Conservation (phyloP, 2,797 vertebrate genomes). For the Thalassophryne amazonica region DNA sequence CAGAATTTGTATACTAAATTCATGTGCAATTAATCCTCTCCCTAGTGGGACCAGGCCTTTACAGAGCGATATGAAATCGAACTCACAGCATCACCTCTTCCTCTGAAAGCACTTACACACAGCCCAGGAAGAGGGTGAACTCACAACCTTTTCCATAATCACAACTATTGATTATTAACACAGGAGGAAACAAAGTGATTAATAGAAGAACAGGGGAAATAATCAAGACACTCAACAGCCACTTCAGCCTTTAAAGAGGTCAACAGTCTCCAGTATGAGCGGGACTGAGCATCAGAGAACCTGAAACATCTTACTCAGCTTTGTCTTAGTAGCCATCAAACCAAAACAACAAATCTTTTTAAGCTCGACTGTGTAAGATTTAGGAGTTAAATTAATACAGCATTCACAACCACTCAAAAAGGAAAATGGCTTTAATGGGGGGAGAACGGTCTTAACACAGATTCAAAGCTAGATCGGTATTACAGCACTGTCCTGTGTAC, state of each 20-base stretch:
- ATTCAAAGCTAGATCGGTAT: too few relatives aligned
- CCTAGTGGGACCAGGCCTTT: too few relatives aligned
- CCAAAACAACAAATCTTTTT: too few relatives aligned
- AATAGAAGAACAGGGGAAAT: not conserved
- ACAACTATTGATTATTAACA: constrained; percentile 19
- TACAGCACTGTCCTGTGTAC: too few relatives aligned
- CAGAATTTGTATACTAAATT: too few relatives aligned
- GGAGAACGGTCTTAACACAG: too few relatives aligned
- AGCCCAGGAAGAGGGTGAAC: not conserved
- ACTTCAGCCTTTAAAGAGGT: constrained; percentile 7
- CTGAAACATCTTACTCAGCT: constrained; percentile 23
- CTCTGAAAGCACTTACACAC: not conserved
- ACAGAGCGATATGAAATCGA: constrained; percentile 24
- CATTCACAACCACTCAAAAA: too few relatives aligned
- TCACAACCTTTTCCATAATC: constrained; percentile 11
- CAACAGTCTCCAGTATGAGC: constrained; percentile 12
- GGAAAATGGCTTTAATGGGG: too few relatives aligned
- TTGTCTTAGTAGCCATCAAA: constrained; percentile 17
- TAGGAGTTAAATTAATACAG: too few relatives aligned
- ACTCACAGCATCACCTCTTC: constrained; percentile 9
- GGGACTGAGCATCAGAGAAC: not conserved
- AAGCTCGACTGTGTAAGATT: too few relatives aligned
- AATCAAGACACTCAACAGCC: not conserved
- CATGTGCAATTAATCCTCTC: too few relatives aligned
- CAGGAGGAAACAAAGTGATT: not conserved